phyloP scores from a whole-genome alignment of 2,888 invertebrate species.

The Drepanosiphum platanoidis region DNA sequence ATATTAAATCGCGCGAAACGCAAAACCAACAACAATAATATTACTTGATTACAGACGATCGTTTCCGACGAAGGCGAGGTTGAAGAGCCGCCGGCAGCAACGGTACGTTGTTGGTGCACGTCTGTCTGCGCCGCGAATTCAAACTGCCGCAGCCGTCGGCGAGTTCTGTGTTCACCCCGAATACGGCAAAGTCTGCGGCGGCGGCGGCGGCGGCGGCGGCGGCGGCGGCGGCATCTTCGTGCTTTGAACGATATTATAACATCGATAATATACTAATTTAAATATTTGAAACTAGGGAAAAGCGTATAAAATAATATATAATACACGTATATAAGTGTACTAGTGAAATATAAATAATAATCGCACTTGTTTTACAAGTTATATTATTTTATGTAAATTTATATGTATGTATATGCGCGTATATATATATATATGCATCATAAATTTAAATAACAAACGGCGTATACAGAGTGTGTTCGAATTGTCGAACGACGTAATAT shows the following conservation, averaged over 20 bases:
- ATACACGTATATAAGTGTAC: too few relatives aligned
- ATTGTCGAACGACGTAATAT: too few relatives aligned
- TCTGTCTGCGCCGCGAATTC: not conserved
- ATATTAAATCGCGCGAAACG: not conserved
- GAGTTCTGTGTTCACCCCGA: constrained; percentile 37
- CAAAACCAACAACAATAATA: too few relatives aligned
- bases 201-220: too few relatives aligned
- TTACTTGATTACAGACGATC: constrained; percentile 17
- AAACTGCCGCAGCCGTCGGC: not conserved
- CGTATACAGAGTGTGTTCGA: too few relatives aligned
- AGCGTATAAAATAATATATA: not conserved
- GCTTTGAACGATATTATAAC: constrained; percentile 9
- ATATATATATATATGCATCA: constrained; percentile 1
- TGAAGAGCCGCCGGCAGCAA: constrained; percentile 40
- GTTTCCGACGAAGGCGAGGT: constrained; percentile 48
- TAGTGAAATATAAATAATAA: too few relatives aligned
- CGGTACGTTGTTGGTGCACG: constrained; percentile 38
- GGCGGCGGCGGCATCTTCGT: constrained; percentile 38
- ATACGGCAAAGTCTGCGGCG: constrained; percentile 24
- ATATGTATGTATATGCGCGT: not conserved
- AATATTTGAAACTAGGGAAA: not conserved
- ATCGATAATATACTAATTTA: not conserved
- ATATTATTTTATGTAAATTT: constrained; percentile 11
- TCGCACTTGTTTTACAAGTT: constrained; percentile 19
- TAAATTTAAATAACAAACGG: not conserved